Percentiles rank a stretch among this genome's conserved stretches.
Conservation (phyloP, 2,888 invertebrate species). For the Syrista parreyssii region DNA sequence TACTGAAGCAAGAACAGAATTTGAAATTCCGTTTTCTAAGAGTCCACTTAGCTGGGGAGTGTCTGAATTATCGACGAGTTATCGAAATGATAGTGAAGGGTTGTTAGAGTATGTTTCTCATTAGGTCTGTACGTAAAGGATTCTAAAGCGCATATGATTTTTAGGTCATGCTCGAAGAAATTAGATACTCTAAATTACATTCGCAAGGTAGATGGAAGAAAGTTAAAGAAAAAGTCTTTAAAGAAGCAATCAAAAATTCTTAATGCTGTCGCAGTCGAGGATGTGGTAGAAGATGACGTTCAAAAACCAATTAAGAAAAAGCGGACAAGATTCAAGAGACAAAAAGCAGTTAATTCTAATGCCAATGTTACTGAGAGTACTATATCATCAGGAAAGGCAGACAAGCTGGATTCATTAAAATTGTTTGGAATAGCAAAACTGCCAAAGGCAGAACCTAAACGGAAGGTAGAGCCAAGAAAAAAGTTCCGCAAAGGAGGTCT, state of each 20-base stretch:
- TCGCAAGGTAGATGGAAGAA: slow-evolving; percentile 33
- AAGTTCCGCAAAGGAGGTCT: slow-evolving; percentile 73
- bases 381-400: slow-evolving; percentile 28
- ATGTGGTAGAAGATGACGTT: slow-evolving; percentile 40
- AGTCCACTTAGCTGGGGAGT: slow-evolving; percentile 77
- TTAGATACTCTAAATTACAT: slow-evolving; percentile 63
- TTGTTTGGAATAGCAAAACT: slow-evolving; percentile 44
- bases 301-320: slow-evolving; percentile 52
- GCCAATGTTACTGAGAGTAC: slow-evolving; percentile 29
- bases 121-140: background rate
- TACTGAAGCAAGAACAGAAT: slow-evolving; percentile 38
- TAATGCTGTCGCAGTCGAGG: slow-evolving; percentile 37
- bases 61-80: slow-evolving; percentile 70
- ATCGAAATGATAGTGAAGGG: slow-evolving; percentile 71
- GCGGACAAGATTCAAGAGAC: slow-evolving; percentile 46
- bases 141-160: slow-evolving; percentile 16
- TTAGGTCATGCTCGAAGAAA: slow-evolving; percentile 76
- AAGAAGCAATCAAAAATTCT: slow-evolving; percentile 36
- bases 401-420: slow-evolving; percentile 50
- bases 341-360: slow-evolving; percentile 43
- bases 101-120: slow-evolving; percentile 68
- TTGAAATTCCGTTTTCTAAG: slow-evolving; percentile 36
- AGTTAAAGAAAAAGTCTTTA: slow-evolving; percentile 41
- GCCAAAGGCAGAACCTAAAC: slow-evolving; percentile 39
- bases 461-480: slow-evolving; percentile 51